phyloP scores from a whole-genome alignment of 2,888 invertebrate genomes.

The Rapana venosa region DNA sequence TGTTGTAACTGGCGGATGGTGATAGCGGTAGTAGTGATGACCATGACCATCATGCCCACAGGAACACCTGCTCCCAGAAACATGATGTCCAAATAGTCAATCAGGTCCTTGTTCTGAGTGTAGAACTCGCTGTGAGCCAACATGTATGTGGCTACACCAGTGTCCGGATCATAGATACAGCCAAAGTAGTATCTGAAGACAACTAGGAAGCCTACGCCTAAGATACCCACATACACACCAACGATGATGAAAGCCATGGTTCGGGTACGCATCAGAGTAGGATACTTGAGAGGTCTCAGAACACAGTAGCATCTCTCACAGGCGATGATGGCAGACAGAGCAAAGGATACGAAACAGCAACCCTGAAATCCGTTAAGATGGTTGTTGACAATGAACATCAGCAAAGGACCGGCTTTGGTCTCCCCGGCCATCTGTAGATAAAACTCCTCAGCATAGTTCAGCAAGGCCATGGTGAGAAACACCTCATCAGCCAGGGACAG shows the following conservation, averaged over 20 bases:
- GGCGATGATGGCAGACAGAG: constrained; percentile 26
- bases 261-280: constrained; percentile 13
- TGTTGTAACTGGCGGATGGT: not conserved
- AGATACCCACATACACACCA: not conserved
- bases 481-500: constrained; percentile 16
- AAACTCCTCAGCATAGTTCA: not conserved
- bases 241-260: constrained; percentile 26
- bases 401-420: not conserved
- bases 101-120: not conserved
- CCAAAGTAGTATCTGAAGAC: not conserved
- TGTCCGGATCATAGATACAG: not conserved
- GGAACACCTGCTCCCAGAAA: not conserved
- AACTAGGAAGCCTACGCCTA: not conserved
- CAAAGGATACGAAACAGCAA: not conserved
- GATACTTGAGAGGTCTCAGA: constrained; percentile 12
- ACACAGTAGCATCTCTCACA: constrained; percentile 20
- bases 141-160: not conserved
- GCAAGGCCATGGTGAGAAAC: not conserved
- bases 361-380: not conserved
- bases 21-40: not conserved
- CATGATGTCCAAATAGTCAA: not conserved
- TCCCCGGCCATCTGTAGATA: not conserved
- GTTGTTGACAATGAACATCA: not conserved
- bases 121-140: not conserved
- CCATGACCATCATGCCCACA: not conserved